Evolutionary conservation across 2,888 invertebrate species (phyloP).

Genomic region (Eurytoma adleriae): DNA sequence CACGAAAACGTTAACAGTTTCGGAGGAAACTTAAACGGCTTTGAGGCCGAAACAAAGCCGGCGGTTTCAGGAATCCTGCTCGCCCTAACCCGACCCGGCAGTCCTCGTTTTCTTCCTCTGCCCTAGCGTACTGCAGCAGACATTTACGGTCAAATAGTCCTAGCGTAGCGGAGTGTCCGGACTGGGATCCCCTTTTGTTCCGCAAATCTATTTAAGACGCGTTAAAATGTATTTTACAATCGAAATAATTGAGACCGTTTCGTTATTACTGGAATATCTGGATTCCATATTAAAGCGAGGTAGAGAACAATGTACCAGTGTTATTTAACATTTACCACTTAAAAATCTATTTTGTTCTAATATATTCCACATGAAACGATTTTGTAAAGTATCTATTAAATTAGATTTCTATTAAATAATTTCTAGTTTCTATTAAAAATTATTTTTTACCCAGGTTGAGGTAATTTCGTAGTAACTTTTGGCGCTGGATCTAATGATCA

Average conservation of each 20-base stretch:
- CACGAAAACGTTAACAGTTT: conserved; percentile 30
- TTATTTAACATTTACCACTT: too few species aligned
- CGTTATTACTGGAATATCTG: too few species aligned
- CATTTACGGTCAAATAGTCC: conserved; percentile 7
- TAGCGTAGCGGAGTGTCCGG: neutral
- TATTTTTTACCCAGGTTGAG: too few species aligned
- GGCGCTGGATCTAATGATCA: too few species aligned
- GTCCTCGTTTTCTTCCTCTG: conserved; percentile 22
- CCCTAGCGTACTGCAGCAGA: neutral
- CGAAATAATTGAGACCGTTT: neutral
- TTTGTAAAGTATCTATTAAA: too few species aligned
- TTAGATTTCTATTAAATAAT: too few species aligned
- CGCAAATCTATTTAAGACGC: neutral
- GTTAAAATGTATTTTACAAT: neutral
- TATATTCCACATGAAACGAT: too few species aligned
- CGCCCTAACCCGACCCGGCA: conserved; percentile 1
- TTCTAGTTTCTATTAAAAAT: too few species aligned
- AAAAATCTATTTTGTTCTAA: too few species aligned
- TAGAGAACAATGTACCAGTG: too few species aligned
- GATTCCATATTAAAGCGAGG: too few species aligned
- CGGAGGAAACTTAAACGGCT: conserved; percentile 40
- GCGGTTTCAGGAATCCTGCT: conserved; percentile 29
- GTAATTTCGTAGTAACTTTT: too few species aligned
- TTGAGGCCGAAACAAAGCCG: conserved; percentile 43
- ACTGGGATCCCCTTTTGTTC: neutral